Conservation (phyloP, 64 coral and sea anemone genomes). For the Montipora sp. region DNA sequence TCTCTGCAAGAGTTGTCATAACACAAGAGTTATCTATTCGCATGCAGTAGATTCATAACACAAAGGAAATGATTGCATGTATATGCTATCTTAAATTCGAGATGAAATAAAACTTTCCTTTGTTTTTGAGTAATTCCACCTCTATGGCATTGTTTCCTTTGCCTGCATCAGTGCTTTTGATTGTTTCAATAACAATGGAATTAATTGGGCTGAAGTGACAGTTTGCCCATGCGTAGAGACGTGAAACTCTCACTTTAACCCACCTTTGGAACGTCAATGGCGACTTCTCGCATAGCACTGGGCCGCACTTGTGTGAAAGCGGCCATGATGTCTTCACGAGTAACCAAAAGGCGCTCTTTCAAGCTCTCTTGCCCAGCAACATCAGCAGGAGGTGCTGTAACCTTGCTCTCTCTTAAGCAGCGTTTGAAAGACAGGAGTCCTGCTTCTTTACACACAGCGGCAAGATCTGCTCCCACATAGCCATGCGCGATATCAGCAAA, state of each 20-base stretch:
- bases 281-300: constrained; percentile 97
- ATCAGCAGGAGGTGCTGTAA: background rate
- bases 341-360: constrained; percentile 71
- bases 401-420: constrained; percentile 50
- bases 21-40: too few relatives aligned
- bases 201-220: too few relatives aligned
- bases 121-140: too few relatives aligned
- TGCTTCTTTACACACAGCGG: constrained; percentile 95
- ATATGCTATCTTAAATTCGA: too few relatives aligned
- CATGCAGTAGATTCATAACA: too few relatives aligned
- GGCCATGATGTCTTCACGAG: constrained; percentile 70
- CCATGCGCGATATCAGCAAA: constrained; percentile 93
- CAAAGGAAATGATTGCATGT: too few relatives aligned
- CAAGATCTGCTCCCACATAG: constrained; percentile 95
- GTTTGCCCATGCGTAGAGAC: too few relatives aligned
- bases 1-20: too few relatives aligned
- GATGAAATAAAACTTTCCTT: too few relatives aligned
- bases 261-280: constrained; percentile 98
- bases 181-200: too few relatives aligned
- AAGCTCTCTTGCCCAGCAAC: background rate
- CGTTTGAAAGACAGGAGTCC: constrained; percentile 86
- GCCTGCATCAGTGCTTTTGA: too few relatives aligned
- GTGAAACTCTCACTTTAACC: background rate
- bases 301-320: constrained; percentile 88
- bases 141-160: too few relatives aligned